A percentile compares a stretch with the other conserved stretches of the same genome.
phyloP scores from a whole-genome alignment of 2,797 vertebrate genomes.

The Peromyscus nudipes region DNA sequence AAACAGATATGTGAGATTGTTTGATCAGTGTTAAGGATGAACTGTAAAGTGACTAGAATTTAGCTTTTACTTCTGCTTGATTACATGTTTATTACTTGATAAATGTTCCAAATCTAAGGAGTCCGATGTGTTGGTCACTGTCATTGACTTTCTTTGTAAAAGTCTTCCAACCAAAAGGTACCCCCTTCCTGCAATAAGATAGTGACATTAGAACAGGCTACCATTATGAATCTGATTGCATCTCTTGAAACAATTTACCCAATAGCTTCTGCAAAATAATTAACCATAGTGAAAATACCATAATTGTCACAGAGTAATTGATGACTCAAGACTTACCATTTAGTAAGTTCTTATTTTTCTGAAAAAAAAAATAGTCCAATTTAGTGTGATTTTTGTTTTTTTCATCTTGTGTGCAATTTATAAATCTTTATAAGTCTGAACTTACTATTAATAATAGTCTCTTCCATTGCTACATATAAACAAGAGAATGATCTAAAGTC shows the following conservation, averaged over 20 bases:
- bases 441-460: conserved; percentile 60
- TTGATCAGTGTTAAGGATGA: conserved; percentile 38
- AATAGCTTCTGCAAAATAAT: conserved; percentile 54
- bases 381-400: conserved; percentile 56
- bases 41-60: conserved; percentile 47
- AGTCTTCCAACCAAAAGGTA: not conserved
- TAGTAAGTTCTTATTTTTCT: conserved; percentile 65
- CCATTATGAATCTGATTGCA: conserved; percentile 57
- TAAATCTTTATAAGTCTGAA: conserved; percentile 57
- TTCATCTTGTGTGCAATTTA: conserved; percentile 62
- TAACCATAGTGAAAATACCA: conserved; percentile 40
- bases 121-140: not conserved
- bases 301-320: conserved; percentile 54
- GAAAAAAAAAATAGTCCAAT: not conserved
- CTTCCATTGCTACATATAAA: conserved; percentile 65
- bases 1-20: conserved; percentile 44
- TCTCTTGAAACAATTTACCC: conserved; percentile 55
- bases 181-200: not conserved
- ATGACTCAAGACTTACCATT: conserved; percentile 39
- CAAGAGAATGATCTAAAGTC: conserved; percentile 75
- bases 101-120: not conserved
- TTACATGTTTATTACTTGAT: conserved; percentile 43
- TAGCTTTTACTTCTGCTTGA: conserved; percentile 38
- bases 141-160: conserved; percentile 21
- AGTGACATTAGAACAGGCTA: conserved; percentile 56